Conservation (phyloP, 2,888 invertebrate species). For the Tachystola acroxantha region DNA sequence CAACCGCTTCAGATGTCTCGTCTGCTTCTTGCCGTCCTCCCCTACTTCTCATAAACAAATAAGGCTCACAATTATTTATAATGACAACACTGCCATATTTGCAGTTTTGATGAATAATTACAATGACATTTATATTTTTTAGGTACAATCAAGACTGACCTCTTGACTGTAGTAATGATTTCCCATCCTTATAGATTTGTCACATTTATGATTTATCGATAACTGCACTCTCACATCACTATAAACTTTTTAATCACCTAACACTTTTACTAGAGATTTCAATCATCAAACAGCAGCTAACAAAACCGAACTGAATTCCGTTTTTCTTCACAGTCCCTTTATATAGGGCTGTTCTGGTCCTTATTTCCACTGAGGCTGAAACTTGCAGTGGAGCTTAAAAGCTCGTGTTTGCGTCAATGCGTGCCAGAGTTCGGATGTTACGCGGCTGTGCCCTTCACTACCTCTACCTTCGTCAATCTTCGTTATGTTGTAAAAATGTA, state of each 20-base stretch:
- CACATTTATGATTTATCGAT: too few species aligned
- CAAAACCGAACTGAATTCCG: slow-evolving; percentile 31
- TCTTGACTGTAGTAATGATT: too few species aligned
- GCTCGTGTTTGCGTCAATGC: slow-evolving; percentile 26
- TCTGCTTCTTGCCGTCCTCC: too few species aligned
- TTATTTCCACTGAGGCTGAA: slow-evolving; percentile 42
- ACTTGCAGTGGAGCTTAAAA: slow-evolving; percentile 42
- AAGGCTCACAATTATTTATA: too few species aligned
- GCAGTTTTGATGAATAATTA: too few species aligned
- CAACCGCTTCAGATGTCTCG: too few species aligned
- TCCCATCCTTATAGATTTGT: too few species aligned
- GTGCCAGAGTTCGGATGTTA: slow-evolving; percentile 30
- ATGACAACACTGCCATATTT: too few species aligned
- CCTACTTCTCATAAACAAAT: too few species aligned
- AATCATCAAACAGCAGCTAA: slow-evolving; percentile 20
- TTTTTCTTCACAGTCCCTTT: slow-evolving; percentile 24
- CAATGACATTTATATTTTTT: too few species aligned
- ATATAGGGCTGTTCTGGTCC: slow-evolving; percentile 31
- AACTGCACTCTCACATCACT: background rate
- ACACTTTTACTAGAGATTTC: background rate
- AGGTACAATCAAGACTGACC: too few species aligned
- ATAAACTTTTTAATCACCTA: background rate
- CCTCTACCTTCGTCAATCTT: background rate
- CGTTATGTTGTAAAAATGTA: too few species aligned
- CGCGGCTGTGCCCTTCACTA: slow-evolving; percentile 4